These are phyloP conservation scores for Caenorhabditis latens DNA, from an alignment of 1,140 invertebrate genomes.

Conservation along the genomic window DNA sequence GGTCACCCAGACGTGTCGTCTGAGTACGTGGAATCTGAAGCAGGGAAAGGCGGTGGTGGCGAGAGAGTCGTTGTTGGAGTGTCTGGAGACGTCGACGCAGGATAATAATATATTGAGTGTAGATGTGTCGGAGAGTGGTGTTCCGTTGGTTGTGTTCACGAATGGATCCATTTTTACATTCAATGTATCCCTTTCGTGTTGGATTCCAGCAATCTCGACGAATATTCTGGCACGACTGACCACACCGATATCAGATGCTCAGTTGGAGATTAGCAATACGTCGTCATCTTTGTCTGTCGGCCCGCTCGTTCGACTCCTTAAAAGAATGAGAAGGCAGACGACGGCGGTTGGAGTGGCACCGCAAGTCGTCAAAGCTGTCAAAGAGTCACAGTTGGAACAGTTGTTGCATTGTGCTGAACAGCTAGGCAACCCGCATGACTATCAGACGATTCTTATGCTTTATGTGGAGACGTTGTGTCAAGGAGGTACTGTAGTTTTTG, in stretches of 20 bases:
- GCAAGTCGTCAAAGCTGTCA: constrained; percentile 25
- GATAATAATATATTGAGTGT: constrained; percentile 12
- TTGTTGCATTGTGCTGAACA: constrained; percentile 19
- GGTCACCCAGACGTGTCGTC: neutral
- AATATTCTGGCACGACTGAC: constrained; percentile 1
- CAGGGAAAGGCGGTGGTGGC: neutral
- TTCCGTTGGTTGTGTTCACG: constrained; percentile 21
- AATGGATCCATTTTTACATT: constrained; percentile 49
- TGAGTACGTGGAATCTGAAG: constrained; percentile 32
- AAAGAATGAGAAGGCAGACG: constrained; percentile 22
- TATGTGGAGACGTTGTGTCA: constrained; percentile 22
- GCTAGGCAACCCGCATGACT: constrained; percentile 20
- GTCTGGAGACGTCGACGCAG: neutral
- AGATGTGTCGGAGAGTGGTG: neutral
- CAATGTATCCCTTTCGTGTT: neutral
- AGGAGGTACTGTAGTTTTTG: neutral
- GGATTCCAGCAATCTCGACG: constrained; percentile 8
- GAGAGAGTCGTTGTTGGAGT: neutral
- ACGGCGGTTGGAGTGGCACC: neutral
- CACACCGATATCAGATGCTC: constrained; percentile 20
- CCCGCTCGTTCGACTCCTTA: neutral
- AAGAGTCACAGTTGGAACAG: constrained; percentile 34
- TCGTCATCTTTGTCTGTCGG: neutral
- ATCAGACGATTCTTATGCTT: constrained; percentile 13
- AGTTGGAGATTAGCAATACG: neutral